Evolutionary conservation across 2,888 invertebrate genomes (phyloP).

Genomic region (Catotricha subobsoleta): DNA sequence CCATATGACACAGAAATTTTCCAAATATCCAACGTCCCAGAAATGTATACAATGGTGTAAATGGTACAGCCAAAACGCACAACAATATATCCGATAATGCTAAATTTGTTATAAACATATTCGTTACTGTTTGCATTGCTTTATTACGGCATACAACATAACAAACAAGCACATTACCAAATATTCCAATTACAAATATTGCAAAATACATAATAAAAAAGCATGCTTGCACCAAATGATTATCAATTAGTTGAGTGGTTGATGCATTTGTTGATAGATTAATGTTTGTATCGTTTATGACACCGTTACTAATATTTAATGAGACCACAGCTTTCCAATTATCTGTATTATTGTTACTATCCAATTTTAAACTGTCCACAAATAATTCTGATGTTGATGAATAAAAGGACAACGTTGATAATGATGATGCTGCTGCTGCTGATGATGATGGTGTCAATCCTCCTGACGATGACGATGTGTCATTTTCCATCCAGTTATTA

Average conservation of each 20-base stretch:
- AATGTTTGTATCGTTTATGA: no score
- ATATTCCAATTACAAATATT: slow-evolving; percentile 76
- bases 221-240: slow-evolving; percentile 12
- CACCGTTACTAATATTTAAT: no score
- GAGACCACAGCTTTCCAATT: no score
- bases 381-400: no score
- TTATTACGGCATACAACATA: slow-evolving; percentile 84
- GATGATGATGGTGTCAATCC: no score
- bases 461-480: no score
- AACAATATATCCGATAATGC: slow-evolving; percentile 89
- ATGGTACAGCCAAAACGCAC: slow-evolving; percentile 85
- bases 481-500: no score
- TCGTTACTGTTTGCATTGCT: slow-evolving; percentile 96
- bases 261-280: no score
- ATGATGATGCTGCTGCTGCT: no score
- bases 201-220: slow-evolving; percentile 43
- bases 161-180: slow-evolving; percentile 81
- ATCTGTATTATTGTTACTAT: no score
- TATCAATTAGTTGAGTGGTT: slow-evolving; percentile 9
- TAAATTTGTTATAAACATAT: slow-evolving; percentile 90
- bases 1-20: slow-evolving; percentile 71
- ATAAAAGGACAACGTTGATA: no score
- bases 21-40: slow-evolving; percentile 89
- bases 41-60: slow-evolving; percentile 90
- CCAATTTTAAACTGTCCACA: no score